phyloP scores from a whole-genome alignment of 2,888 invertebrate genomes.

The Encarsia formosa region DNA sequence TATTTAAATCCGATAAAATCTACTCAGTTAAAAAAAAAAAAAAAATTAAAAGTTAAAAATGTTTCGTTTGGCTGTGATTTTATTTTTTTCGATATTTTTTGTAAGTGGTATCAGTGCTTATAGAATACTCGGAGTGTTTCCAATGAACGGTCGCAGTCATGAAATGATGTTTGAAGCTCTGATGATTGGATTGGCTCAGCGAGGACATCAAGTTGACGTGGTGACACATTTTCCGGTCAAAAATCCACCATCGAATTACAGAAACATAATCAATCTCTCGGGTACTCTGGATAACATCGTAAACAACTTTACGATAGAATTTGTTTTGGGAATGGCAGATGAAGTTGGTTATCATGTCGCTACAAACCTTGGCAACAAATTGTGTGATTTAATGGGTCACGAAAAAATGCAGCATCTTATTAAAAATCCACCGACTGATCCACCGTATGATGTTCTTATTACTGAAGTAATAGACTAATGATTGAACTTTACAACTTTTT shows the following conservation, averaged over 20 bases:
- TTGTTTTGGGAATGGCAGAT: not conserved
- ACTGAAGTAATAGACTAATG: constrained; percentile 38
- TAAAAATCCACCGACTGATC: constrained; percentile 33
- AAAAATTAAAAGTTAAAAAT: too few relatives aligned
- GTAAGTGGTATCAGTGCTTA: too few relatives aligned
- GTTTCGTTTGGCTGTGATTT: too few relatives aligned
- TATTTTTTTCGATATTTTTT: too few relatives aligned
- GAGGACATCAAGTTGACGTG: constrained; percentile 52
- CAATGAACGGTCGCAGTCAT: constrained; percentile 52
- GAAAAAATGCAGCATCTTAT: constrained; percentile 32
- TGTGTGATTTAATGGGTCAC: constrained; percentile 29
- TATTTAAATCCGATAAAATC: too few relatives aligned
- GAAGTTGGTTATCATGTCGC: constrained; percentile 16
- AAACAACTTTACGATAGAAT: constrained; percentile 35
- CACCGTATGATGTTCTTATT: constrained; percentile 37
- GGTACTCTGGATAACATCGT: constrained; percentile 26
- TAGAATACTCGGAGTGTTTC: constrained; percentile 51
- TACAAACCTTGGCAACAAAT: constrained; percentile 22
- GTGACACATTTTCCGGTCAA: constrained; percentile 45
- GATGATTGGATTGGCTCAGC: constrained; percentile 47
- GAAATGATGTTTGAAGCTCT: constrained; percentile 51
- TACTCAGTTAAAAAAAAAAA: too few relatives aligned
- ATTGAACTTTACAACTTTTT: too few relatives aligned
- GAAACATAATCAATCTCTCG: constrained; percentile 41
- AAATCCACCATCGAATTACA: constrained; percentile 41